Base-by-base conservation (phyloP, 1,140 invertebrate species). In the Drosophila pseudoananassae region DNA sequence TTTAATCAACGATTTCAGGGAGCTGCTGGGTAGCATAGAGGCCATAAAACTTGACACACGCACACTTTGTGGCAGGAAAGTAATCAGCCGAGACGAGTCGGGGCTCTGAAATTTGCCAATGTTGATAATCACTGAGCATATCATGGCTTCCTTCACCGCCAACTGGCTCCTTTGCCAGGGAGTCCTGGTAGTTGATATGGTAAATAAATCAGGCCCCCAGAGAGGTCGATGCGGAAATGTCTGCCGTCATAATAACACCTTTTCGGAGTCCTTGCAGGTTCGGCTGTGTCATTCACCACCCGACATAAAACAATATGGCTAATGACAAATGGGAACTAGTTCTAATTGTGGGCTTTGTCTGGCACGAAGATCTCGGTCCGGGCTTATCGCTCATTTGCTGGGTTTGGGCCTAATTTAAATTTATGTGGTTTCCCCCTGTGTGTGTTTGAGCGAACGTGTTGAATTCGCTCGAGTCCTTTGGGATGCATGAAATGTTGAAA, bases 81-180 rank as follows among this genome's bases (percentile, higher is more conserved):
- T 84, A 84, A 84, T 84, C 80, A 84, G 79, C 58, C 59, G 50
- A 56, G 79, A 78, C 75, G 75, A 68, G 60, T 78, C 49, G 70
- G 64, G 68, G 52, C 0, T 20, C 20, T 3, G 1, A 76, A 69
- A 73, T 76, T 84, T 66, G 66, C 66, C 73, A 84, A 69, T 55
- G 76, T 55, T 76, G 76, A 83, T 84, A 84, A 84, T 84, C 77
- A 81, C 65, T 71, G 76, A 52, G 50, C 33, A 57, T 78, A 73
- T 80, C 54, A 72, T 74, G 55, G 23, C 31, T 20, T 51, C 5
- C 14, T 20, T 9, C 31, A 14, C 33, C 1, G 1, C 8, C 43
- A 20, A 36, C 33, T 36, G 4, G 8, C n/a, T 43, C 14, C 38
- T 40, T 12, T 40, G 5, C n/a, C 38, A n/a, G 12, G 12, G 14